Base-by-base conservation (phyloP, 2,797 vertebrate genomes). In the Hypotaenidia philippensis region DNA sequence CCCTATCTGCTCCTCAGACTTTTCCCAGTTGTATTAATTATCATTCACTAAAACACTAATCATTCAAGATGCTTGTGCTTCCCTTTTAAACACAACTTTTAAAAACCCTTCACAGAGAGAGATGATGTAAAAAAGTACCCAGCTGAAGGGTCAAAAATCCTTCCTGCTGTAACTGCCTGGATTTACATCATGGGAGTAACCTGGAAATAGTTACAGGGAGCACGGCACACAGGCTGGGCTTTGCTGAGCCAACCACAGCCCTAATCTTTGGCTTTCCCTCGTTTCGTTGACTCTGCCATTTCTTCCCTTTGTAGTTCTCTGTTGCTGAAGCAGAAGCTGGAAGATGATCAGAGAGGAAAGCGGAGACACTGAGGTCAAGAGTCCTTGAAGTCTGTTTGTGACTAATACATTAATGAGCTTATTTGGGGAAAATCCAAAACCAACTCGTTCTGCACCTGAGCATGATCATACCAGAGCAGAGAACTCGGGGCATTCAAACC, bases 301-400 rank as follows among this genome's bases (percentile, higher is more conserved):
- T 96, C 83, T 95, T 89, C 59, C 52, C 94, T 96, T 94, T 95
- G 95, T 94, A 92, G 92, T 94, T 91, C 87, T 87, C 78, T 94
- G 81, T 89, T 93, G 94, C 92, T 95, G 86, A 92, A 96, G 96
- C 79, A 94, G 90, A 89, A 89, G 74, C 94, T 97, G 97, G 97
- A 97, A 96, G 92, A 70, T 88, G 97, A 97, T 97, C 96, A 97
- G 87, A 97, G 89, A 93, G 80, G 49, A 69, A 89, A 94, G 72
- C 38, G 56, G 91, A 96, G 83, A 87, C 92, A 95, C 60, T 94
- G 94, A 97, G 97, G 96, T 95, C 94, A 95, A 92, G 36, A 90
- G 96, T 94, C 96, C 97, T 95, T 91, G 85, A 91, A 94, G 92
- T 69, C 59, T 75, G 87, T 83, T 97, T 92, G 91, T 97, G 97